phyloP scores from a whole-genome alignment of 2,113 vertebrate species.

The Paralichthys olivaceus region DNA sequence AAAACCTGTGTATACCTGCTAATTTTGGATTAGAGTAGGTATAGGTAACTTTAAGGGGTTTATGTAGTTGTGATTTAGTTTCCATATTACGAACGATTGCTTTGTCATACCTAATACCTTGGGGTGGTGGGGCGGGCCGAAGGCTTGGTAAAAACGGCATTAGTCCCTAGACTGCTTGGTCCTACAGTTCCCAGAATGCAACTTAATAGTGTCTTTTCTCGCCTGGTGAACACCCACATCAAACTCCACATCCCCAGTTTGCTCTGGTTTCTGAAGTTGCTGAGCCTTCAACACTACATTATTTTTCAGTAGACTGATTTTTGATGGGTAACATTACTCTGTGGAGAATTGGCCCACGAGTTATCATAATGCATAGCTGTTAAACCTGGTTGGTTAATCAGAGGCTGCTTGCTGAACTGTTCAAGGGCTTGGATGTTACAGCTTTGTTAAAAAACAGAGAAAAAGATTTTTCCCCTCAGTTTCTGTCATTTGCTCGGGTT shows the following conservation, averaged over 20 bases:
- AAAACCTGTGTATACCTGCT: too few relatives aligned
- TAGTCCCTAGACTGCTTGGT: neutral
- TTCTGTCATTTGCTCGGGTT: conserved; percentile 20
- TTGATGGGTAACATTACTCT: neutral
- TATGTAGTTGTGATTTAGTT: too few relatives aligned
- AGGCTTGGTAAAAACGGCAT: neutral
- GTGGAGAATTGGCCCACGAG: neutral
- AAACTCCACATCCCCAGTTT: neutral
- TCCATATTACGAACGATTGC: too few relatives aligned
- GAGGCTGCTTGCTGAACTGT: conserved; percentile 7
- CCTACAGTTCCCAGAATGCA: conserved; percentile 7
- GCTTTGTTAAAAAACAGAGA: conserved; percentile 13
- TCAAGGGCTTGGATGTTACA: conserved; percentile 51
- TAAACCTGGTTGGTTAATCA: neutral
- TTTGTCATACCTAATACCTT: too few relatives aligned
- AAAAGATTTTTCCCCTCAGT: neutral
- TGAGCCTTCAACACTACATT: neutral
- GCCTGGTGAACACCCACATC: neutral
- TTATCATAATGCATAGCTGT: neutral
- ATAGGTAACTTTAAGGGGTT: neutral
- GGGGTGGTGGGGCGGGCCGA: neutral
- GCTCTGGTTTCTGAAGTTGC: neutral
- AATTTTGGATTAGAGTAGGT: neutral
- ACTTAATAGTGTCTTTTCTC: neutral
- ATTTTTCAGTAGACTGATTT: neutral